Evolutionary conservation across 2,797 vertebrate species (phyloP), one percentile per base, ranked within the genome.

Genomic region (Oryzias dopingdopingensis): DNA sequence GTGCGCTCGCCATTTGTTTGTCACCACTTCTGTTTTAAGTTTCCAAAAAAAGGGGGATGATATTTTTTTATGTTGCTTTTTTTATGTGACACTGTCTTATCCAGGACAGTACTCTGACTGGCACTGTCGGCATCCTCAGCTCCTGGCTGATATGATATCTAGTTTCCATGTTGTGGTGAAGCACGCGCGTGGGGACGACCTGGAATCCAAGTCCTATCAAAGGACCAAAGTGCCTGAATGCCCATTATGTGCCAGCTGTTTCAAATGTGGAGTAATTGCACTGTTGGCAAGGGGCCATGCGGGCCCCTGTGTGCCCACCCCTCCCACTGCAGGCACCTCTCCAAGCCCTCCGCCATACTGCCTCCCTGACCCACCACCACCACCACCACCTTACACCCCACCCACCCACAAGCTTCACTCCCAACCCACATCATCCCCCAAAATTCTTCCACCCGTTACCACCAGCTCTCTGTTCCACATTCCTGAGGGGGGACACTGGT

Each of bases 221-320:
- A 79, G 68, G 71, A 83, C 83, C 77, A 74, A 80, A 84, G 82
- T 82, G 79, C 76, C 77, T 85, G 79, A 85, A 86, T 87, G 77
- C 75, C 80, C 84, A 84, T 89, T 89, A 85, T 90, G 80, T 88
- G 82, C 87, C 91, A 92, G 89, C 91, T 92, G 91, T 91, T 91
- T 74, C 77, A 85, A 88, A 88, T 89, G 89, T 88, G 86, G 80
- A 88, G 88, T 89, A 89, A 90, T 90, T 87, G 88, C 76, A 80
- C 77, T 82, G 75, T 77, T 91, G 90, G 91, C 89, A 68, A 47
- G 49, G 68, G 17, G 88, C 89, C 91, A 89, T 46, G n/a, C 51
- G 77, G 77, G 84, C 72, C 83, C 76, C 85, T 59, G 69, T 2
- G 59, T 74, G 56, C 72, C 47, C 61, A 62, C 56, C 55, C 8